These are phyloP conservation scores for Heterotis niloticus DNA, from an alignment of 2,113 vertebrate genomes.

Conservation along the genomic window DNA sequence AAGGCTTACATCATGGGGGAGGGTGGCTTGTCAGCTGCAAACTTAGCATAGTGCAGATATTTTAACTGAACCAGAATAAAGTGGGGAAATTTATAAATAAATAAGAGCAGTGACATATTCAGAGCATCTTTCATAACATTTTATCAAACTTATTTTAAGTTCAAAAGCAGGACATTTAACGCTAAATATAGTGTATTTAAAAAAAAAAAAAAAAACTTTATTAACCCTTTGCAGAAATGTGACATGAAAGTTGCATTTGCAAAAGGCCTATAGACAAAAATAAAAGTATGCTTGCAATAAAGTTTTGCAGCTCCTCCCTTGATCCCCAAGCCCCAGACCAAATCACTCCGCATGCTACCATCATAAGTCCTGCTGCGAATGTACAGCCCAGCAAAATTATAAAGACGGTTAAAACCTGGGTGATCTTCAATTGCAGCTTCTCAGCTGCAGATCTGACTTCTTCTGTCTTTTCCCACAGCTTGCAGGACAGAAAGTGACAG, in stretches of 20 bases:
- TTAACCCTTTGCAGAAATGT: too few relatives aligned
- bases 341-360: not conserved
- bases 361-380: not conserved
- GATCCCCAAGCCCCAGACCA: conserved; percentile 15
- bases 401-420: not conserved
- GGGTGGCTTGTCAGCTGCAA: too few relatives aligned
- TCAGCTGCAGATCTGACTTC: not conserved
- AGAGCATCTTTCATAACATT: not conserved
- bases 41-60: too few relatives aligned
- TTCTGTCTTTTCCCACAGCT: not conserved
- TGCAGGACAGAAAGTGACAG: not conserved
- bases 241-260: too few relatives aligned
- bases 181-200: too few relatives aligned
- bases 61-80: too few relatives aligned
- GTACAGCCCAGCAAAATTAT: not conserved
- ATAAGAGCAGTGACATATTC: not conserved
- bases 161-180: too few relatives aligned
- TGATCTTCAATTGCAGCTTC: not conserved
- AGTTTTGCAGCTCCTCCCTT: conserved; percentile 30
- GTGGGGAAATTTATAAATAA: not conserved
- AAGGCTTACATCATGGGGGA: too few relatives aligned
- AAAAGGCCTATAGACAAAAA: too few relatives aligned
- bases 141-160: not conserved
- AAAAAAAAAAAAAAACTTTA: too few relatives aligned
- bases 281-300: too few relatives aligned